These are phyloP conservation scores for Gadopsis marmoratus DNA, from an alignment of 2,797 vertebrate genomes.

Conservation along the genomic window DNA sequence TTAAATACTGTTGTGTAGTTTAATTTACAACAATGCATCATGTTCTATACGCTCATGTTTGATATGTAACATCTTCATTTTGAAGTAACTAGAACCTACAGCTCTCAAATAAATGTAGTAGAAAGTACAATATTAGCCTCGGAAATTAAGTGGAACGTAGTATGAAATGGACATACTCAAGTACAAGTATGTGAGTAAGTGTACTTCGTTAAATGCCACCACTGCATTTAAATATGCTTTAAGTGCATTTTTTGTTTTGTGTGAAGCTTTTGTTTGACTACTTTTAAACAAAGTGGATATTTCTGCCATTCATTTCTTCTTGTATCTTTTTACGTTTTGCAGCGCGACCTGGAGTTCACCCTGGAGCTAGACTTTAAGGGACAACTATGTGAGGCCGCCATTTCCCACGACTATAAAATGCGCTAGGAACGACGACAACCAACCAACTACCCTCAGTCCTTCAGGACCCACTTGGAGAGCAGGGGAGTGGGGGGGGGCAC, in stretches of 20 bases:
- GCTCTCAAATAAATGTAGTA: not conserved
- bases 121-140: too few species aligned
- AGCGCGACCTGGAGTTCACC: conserved; percentile 98
- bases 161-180: not conserved
- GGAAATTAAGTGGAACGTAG: not conserved
- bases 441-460: conserved; percentile 46
- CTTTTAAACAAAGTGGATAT: not conserved
- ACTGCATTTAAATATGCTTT: not conserved
- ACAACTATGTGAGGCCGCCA: conserved; percentile 96
- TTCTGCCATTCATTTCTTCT: not conserved
- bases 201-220: not conserved
- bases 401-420: conserved; percentile 99
- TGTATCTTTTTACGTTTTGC: conserved; percentile 36
- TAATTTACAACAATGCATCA: not conserved
- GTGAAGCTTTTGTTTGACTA: not conserved
- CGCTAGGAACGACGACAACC: conserved; percentile 81
- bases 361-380: conserved; percentile 98
- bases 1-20: not conserved
- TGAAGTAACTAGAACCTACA: not conserved
- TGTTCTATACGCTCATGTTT: not conserved
- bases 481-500: conserved; percentile 23
- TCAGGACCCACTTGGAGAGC: conserved; percentile 37
- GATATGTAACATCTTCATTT: not conserved
- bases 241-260: not conserved
- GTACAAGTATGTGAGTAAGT: not conserved